Percentiles rank a stretch among this genome's conserved stretches.
Conservation (phyloP, 2,797 vertebrate genomes). For the Sebastes kiyomatsui region DNA sequence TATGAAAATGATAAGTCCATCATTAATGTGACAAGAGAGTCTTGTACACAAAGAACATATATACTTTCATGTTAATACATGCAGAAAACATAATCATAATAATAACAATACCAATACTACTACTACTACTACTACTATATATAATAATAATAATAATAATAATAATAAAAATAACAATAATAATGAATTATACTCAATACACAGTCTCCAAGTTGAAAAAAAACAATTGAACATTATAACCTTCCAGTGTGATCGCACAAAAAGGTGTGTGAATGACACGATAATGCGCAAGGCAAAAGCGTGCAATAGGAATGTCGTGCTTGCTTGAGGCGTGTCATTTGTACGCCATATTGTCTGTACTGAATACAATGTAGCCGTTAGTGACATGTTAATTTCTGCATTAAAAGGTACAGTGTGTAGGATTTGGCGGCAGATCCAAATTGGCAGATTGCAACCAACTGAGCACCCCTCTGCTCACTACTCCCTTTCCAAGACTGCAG, state of each 20-base stretch:
- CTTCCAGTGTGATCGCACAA: too few species aligned
- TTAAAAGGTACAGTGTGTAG: neutral
- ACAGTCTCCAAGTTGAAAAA: neutral
- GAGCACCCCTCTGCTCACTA: too few species aligned
- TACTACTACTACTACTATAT: neutral
- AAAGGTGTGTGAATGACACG: too few species aligned
- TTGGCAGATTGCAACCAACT: too few species aligned
- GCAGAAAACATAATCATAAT: neutral
- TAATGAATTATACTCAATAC: neutral
- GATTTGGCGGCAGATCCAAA: too few species aligned
- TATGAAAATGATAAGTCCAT: conserved; percentile 27
- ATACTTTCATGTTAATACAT: neutral
- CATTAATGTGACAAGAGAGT: conserved; percentile 33
- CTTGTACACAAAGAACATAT: conserved; percentile 14
- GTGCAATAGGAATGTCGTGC: too few species aligned
- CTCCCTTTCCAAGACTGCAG: too few species aligned
- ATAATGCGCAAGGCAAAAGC: too few species aligned
- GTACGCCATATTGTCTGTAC: neutral
- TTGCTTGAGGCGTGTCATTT: too few species aligned
- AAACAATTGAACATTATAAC: neutral
- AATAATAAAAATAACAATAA: neutral
- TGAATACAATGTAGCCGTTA: too few species aligned
- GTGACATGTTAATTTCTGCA: neutral
- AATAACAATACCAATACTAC: neutral
- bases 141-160: neutral